Base-by-base conservation (phyloP, 2,888 invertebrate genomes). In the Asteroscopus sphinx region DNA sequence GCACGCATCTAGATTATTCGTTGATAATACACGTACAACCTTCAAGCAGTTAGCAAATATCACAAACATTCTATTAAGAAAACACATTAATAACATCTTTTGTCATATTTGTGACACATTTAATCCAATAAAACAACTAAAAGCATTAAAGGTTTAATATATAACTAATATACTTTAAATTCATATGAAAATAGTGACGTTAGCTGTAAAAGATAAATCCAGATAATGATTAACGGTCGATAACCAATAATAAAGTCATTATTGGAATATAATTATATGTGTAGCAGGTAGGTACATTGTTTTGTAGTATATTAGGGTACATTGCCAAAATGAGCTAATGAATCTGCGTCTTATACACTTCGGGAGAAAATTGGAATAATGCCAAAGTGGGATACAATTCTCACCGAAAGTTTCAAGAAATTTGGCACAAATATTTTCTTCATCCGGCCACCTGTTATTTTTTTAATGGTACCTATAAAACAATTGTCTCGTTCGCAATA, bases 361-460 rank as follows among this genome's bases (percentile, higher is more conserved):
- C 46, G 63, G 53, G 77, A 73, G 80, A 84, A 82, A 84, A 81
- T 91, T 93, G 93, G 93, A 90, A 70, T 70, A 76, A 60, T 76
- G 93, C 93, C 93, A 92, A 88, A 81, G 80, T 76, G 78, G 81
- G 79, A 79, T 80, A 88, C 80, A 85, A 86, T 85, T 85, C 85
- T 83, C 79, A 83, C 77, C 75, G 73, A 81, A 82, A 85, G 79
- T 83, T 83, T 79, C 74, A 80, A 77, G 81, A 88, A 85, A 86
- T 85, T 93, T 92, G 93, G 92, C 91, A 89, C 90, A 87, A 87
- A 85, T 88, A 86, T 86, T 87, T 82, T 83, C 81, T 81, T 81
- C 80, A 76, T 81, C 81, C 81, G 84, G 82, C 78, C 89, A 90
- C 87, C 86, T 89, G 86, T 77, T 83, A 73, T 69, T 81, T 76